Evolutionary conservation across 2,113 vertebrate genomes (phyloP).

Genomic region (Chauna torquata): DNA sequence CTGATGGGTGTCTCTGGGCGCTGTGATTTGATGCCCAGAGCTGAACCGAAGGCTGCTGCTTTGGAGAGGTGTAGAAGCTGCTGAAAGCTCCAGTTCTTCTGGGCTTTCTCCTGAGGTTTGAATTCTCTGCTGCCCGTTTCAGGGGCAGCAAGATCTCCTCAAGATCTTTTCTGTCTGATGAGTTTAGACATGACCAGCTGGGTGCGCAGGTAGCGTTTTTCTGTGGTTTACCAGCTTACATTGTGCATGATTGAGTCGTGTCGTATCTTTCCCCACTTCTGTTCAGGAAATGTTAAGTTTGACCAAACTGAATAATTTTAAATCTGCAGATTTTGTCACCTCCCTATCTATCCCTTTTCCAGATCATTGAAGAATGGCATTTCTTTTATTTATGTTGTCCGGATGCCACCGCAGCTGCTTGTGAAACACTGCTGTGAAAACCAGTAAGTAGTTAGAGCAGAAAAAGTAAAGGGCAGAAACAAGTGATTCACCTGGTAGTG

Average conservation of each 20-base stretch:
- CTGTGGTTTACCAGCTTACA: rapidly evolving
- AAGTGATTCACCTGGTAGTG: background rate
- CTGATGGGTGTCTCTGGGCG: rapidly evolving
- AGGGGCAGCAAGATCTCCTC: background rate
- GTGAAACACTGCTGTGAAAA: background rate
- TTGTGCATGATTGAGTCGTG: no score
- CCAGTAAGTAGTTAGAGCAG: background rate
- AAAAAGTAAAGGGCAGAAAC: background rate
- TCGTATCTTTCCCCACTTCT: background rate
- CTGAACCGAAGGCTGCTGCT: background rate
- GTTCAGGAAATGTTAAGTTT: background rate
- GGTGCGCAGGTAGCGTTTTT: background rate
- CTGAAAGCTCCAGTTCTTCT: background rate
- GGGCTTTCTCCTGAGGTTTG: background rate
- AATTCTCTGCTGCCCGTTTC: background rate
- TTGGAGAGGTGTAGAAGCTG: background rate
- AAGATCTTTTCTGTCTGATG: background rate
- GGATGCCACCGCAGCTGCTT: background rate
- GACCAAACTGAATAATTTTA: background rate
- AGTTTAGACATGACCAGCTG: background rate
- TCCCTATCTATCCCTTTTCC: background rate
- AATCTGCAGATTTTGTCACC: background rate
- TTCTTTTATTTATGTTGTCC: background rate
- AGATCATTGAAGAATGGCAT: background rate
- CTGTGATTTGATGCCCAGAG: background rate